These are phyloP conservation scores for Coenonympha glycerion DNA, from an alignment of 2,888 invertebrate species.

Conservation along the genomic window DNA sequence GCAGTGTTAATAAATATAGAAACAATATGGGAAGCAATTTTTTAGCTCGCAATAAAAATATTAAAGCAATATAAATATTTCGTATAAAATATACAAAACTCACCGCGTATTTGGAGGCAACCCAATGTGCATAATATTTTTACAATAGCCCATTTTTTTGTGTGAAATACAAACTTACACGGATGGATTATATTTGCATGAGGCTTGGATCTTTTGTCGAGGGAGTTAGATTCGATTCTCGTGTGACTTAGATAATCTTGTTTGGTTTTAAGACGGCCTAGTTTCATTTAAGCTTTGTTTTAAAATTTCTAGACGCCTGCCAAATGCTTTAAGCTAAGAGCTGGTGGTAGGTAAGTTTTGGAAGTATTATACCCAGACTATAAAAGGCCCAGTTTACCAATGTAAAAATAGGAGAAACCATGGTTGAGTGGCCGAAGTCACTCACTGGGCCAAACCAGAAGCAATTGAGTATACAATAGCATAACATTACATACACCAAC, in stretches of 20 bases:
- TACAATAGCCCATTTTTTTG: conserved; percentile 32
- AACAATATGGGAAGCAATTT: too few relatives aligned
- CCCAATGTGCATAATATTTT: conserved; percentile 39
- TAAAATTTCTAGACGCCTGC: conserved; percentile 50
- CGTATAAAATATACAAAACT: too few relatives aligned
- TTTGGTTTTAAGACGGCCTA: conserved; percentile 30
- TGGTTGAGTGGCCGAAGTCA: too few relatives aligned
- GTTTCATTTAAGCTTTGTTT: conserved; percentile 47
- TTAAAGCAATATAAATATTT: too few relatives aligned
- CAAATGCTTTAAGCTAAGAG: conserved; percentile 40
- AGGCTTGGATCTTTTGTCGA: conserved; percentile 6
- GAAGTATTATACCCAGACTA: too few relatives aligned
- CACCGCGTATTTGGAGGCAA: conserved; percentile 29
- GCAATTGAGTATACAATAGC: too few relatives aligned
- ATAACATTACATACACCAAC: too few relatives aligned
- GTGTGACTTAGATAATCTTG: conserved; percentile 18
- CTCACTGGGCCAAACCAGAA: too few relatives aligned
- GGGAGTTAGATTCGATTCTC: conserved; percentile 16
- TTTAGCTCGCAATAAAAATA: too few relatives aligned
- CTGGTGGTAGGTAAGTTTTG: not conserved
- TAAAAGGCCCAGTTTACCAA: too few relatives aligned
- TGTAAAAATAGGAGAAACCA: too few relatives aligned
- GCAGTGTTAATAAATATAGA: too few relatives aligned
- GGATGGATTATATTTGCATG: conserved; percentile 3
- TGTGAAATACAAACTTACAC: conserved; percentile 26